Evolutionary conservation across 2,113 vertebrate genomes (phyloP), one percentile per base, ranked within the genome.

Genomic region (Empidonax traillii): DNA sequence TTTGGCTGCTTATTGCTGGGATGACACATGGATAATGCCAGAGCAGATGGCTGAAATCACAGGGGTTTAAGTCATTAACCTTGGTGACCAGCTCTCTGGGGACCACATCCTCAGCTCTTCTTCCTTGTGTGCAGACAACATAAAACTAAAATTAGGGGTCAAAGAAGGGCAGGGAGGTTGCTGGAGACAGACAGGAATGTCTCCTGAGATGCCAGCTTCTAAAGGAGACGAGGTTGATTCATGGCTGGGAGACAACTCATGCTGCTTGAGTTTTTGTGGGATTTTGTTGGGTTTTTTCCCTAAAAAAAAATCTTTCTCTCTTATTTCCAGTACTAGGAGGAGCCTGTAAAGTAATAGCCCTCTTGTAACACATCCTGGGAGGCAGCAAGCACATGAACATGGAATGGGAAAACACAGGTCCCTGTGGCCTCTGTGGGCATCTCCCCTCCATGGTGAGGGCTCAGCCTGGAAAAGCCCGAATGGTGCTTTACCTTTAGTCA

Each of bases 31-130:
- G 47, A 1, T 56, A 35, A n/a, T 0, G 35, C n/a, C 1, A 61
- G 61, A 88, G 96, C 97, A 97, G 97, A 95, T 94, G 97, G 97
- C 69, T 69, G 3, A 1, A 93, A 66, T 91, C 92, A 53, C 94
- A 5, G 68, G 96, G 91, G 92, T 69, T 87, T 66, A 24, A 95
- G 62, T 81, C 94, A 69, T 96, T 95, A 97, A 96, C 96, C 95
- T 94, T 21, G 10, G 89, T 22, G 77, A 69, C 84, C 91, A 17
- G 84, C 66, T 93, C 66, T 27, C 21, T 7, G 35, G 63, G 80
- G 78, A 85, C 75, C 80, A 55, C 63, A 6, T 25, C 14, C 93
- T 68, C 17, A 3, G 27, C 28, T 84, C 86, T 68, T 19, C 74
- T n/a, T 37, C 73, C 43, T 85, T 3, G 2, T 67, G 75, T 67